These are phyloP conservation scores for Enoplosus armatus DNA, from an alignment of 2,797 vertebrate genomes.

Conservation along the genomic window DNA sequence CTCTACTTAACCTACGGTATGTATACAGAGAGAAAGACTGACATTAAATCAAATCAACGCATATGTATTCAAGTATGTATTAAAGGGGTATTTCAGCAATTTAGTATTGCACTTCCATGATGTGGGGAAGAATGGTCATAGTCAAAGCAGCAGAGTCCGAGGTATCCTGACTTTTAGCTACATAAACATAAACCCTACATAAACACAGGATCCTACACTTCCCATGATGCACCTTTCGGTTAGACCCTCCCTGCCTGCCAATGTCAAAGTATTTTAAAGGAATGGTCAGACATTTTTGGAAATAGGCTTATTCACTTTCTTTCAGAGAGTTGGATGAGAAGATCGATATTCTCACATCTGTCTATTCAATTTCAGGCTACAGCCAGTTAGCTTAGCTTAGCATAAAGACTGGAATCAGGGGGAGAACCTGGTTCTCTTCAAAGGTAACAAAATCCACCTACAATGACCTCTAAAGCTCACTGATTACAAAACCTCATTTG, in stretches of 20 bases:
- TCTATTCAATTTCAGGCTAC: not conserved
- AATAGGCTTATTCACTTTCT: not conserved
- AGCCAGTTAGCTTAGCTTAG: not conserved
- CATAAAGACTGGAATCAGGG: not conserved
- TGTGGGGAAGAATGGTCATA: not conserved
- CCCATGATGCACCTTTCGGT: conserved; percentile 15
- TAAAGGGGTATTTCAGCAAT: not conserved
- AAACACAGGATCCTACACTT: not conserved
- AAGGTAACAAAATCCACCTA: not conserved
- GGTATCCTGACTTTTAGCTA: conserved; percentile 8
- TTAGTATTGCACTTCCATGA: not conserved
- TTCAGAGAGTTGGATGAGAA: not conserved
- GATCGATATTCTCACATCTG: not conserved
- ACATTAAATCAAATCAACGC: conserved; percentile 27
- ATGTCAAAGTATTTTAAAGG: not conserved
- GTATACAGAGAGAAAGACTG: not conserved
- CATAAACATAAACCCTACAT: not conserved
- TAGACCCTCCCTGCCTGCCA: not conserved
- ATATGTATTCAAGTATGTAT: conserved; percentile 13
- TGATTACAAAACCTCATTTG: not conserved
- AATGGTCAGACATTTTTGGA: not conserved
- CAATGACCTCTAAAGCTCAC: not conserved
- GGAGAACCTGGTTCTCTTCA: not conserved
- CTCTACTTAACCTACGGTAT: conserved; percentile 23
- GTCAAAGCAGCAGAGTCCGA: conserved; percentile 11